These are phyloP conservation scores for Malacoraja senta DNA, from an alignment of 2,797 vertebrate species.

Conservation along the genomic window DNA sequence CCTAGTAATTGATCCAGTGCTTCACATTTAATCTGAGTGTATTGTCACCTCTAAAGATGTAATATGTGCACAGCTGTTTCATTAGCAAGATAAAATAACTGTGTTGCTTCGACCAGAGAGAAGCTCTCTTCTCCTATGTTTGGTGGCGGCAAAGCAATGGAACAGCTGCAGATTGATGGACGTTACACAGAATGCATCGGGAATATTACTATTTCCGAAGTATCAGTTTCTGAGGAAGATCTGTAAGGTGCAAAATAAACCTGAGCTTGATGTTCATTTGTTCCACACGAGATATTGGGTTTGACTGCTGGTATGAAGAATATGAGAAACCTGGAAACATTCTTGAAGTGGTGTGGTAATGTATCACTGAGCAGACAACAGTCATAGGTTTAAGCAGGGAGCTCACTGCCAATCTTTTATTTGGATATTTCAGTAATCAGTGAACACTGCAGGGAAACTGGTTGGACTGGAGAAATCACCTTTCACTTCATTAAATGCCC, in stretches of 20 bases:
- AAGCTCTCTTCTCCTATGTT: no score
- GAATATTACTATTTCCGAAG: background rate
- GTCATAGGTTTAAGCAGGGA: background rate
- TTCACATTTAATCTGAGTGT: background rate
- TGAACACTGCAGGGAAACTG: background rate
- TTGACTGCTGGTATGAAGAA: background rate
- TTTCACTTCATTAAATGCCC: background rate
- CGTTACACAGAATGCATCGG: background rate
- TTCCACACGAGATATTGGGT: background rate
- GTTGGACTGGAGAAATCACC: background rate
- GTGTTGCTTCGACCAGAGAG: background rate
- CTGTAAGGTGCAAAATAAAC: background rate
- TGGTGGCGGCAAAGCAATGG: background rate
- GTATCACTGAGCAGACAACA: background rate
- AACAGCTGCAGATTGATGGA: background rate
- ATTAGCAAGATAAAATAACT: conserved; percentile 8
- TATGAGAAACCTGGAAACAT: background rate
- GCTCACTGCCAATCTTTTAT: background rate
- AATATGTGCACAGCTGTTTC: background rate
- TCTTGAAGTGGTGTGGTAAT: background rate
- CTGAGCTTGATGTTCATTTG: background rate
- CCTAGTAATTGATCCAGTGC: background rate
- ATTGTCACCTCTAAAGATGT: background rate
- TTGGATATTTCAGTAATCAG: background rate
- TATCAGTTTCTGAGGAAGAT: background rate